phyloP scores from a whole-genome alignment of 2,888 invertebrate genomes.

The Tolmerus cingulatus region DNA sequence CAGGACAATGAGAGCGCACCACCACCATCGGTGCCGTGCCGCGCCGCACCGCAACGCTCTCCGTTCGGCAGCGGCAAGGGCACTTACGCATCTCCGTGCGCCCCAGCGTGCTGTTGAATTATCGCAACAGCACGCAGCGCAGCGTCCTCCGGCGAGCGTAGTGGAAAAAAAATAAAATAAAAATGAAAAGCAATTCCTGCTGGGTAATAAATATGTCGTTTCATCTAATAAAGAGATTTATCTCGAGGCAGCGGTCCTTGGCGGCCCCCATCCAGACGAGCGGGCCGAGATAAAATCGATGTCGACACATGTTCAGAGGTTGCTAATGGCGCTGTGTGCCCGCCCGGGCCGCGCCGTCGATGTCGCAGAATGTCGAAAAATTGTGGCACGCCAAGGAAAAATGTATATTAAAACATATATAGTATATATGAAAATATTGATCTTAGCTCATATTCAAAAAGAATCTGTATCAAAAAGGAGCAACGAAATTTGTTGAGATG shows the following conservation, averaged over 20 bases:
- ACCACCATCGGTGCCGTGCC: neutral
- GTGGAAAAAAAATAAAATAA: too few species aligned
- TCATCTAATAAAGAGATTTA: conserved; percentile 47
- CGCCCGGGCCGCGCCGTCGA: neutral
- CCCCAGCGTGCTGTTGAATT: conserved; percentile 24
- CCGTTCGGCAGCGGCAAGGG: neutral
- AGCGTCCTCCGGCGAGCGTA: neutral
- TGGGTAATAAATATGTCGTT: conserved; percentile 47
- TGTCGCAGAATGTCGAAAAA: neutral
- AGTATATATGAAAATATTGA: neutral
- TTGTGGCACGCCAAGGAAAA: neutral
- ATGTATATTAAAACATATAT: neutral
- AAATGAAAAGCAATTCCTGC: conserved; percentile 35
- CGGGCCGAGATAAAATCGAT: conserved; percentile 29
- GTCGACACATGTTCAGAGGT: conserved; percentile 37
- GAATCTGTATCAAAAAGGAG: neutral
- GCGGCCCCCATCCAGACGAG: conserved; percentile 24
- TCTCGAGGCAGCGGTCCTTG: conserved; percentile 40
- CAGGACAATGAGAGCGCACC: neutral
- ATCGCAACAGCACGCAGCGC: conserved; percentile 11
- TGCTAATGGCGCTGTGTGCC: conserved; percentile 26
- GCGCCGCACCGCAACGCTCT: neutral
- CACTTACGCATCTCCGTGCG: conserved; percentile 2
- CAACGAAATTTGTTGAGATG: neutral
- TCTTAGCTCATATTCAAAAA: neutral